Conservation (phyloP, 2,888 invertebrate species). For the Gryllus longicercus region DNA sequence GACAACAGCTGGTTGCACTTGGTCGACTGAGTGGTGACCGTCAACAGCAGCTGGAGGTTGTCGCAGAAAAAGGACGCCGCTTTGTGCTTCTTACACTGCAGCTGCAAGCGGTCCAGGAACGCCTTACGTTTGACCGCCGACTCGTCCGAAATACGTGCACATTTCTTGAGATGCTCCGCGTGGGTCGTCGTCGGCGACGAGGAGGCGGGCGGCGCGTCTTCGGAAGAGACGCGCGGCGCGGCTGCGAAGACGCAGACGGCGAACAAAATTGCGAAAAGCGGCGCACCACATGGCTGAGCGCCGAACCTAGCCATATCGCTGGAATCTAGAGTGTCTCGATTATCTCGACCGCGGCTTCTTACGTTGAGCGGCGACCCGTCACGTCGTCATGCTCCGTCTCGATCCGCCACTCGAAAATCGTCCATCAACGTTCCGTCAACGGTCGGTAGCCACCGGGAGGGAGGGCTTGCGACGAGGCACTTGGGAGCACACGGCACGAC, state of each 20-base stretch:
- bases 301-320: background rate
- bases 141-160: background rate
- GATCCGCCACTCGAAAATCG: background rate
- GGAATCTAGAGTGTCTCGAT: background rate
- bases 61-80: slow-evolving; percentile 24
- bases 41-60: slow-evolving; percentile 24
- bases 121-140: slow-evolving; percentile 4
- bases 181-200: background rate
- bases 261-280: background rate
- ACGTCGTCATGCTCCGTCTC: background rate
- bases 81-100: slow-evolving; percentile 24
- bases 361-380: background rate
- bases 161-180: background rate
- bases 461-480: background rate
- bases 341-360: background rate
- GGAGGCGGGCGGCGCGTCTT: background rate
- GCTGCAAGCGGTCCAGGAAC: slow-evolving; percentile 24
- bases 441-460: background rate
- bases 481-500: background rate
- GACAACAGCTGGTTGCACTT: background rate
- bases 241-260: background rate
- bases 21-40: background rate
- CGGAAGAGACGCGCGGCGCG: background rate
- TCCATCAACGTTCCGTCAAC: background rate
- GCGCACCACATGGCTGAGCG: background rate